Evolutionary conservation across 2,113 vertebrate genomes (phyloP).

Genomic region (Ascaphus truei): DNA sequence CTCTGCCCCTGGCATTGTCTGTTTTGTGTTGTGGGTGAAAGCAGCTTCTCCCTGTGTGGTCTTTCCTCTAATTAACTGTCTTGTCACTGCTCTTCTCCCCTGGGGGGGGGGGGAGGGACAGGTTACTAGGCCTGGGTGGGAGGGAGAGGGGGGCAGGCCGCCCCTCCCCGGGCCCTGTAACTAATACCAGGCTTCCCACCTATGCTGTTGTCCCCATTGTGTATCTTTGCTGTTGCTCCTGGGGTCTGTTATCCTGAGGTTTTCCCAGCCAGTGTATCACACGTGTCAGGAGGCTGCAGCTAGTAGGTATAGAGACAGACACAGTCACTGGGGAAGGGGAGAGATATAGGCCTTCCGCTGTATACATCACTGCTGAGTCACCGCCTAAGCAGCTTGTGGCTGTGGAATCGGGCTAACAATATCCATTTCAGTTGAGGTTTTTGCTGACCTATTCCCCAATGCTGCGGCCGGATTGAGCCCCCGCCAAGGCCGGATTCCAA

Average conservation of each 20-base stretch:
- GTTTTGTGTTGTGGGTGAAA: background rate
- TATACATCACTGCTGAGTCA: no score
- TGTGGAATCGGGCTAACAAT: no score
- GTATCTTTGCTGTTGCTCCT: background rate
- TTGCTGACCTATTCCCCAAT: no score
- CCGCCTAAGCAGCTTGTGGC: no score
- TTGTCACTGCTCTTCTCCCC: constrained; percentile 19
- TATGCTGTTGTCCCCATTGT: constrained; percentile 10
- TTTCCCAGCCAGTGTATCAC: background rate
- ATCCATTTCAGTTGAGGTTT: no score
- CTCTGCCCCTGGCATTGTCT: background rate
- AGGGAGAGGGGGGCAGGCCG: background rate
- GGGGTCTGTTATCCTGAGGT: background rate
- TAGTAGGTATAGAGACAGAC: background rate
- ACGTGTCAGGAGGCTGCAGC: background rate
- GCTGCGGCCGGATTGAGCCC: no score
- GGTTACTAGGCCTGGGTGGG: background rate
- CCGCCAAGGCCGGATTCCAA: no score
- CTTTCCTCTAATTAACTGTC: constrained; percentile 21
- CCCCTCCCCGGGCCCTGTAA: constrained; percentile 20
- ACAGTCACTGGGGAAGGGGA: no score
- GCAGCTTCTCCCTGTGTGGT: constrained; percentile 18
- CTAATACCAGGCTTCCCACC: constrained; percentile 16
- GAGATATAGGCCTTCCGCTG: no score
- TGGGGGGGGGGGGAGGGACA: constrained; percentile 11